Percentiles rank a stretch among this genome's conserved stretches.
Conservation (phyloP, 2,797 vertebrate species). For the Chelonia mydas region DNA sequence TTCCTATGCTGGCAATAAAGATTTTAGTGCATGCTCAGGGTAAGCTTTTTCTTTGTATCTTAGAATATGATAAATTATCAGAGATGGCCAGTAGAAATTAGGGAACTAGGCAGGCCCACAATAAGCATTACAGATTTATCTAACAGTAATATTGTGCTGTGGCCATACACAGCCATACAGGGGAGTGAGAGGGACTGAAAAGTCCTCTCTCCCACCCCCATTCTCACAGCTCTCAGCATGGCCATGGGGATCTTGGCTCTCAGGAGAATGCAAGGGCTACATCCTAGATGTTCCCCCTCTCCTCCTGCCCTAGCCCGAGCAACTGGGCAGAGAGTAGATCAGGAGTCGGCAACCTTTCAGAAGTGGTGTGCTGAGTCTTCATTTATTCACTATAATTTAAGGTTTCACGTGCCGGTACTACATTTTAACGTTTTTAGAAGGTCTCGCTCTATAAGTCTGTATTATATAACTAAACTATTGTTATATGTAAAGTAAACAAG, state of each 20-base stretch:
- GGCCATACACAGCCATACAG: background rate
- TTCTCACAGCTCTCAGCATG: background rate
- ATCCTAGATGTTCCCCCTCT: background rate
- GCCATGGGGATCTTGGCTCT: background rate
- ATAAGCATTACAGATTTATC: background rate
- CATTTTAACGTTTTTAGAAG: too few species aligned
- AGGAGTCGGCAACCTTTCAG: too few species aligned
- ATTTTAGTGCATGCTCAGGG: background rate
- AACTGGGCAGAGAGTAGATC: rapidly evolving
- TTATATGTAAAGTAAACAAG: too few species aligned
- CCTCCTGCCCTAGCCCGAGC: background rate
- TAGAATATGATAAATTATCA: background rate
- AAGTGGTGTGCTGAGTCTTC: too few species aligned
- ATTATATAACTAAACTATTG: too few species aligned
- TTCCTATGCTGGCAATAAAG: background rate
- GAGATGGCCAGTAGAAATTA: background rate
- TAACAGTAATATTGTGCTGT: background rate
- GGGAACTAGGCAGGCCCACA: background rate
- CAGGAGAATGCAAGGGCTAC: background rate
- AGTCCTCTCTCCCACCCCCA: background rate
- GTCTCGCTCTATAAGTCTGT: too few species aligned
- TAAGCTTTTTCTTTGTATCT: background rate
- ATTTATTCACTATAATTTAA: too few species aligned
- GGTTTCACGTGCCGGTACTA: too few species aligned
- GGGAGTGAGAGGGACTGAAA: background rate